phyloP scores from a whole-genome alignment of 2,888 invertebrate genomes.

The Apeira syringaria region DNA sequence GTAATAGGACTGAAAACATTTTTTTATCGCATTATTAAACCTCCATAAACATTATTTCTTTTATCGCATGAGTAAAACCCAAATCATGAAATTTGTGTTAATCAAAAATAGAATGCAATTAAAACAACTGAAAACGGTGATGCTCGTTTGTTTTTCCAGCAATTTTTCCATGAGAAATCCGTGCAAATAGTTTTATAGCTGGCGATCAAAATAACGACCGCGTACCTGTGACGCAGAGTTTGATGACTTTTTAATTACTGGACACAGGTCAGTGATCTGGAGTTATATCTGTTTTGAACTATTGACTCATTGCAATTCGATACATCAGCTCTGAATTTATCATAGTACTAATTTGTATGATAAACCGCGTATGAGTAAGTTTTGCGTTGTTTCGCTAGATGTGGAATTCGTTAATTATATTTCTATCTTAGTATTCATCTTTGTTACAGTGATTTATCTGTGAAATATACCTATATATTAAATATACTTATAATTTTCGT shows the following conservation, averaged over 20 bases:
- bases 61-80: too few species aligned
- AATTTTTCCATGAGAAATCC: conserved; percentile 34
- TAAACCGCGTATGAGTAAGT: conserved; percentile 12
- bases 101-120: too few species aligned
- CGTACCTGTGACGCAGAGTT: conserved; percentile 49
- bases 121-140: conserved; percentile 5
- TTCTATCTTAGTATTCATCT: too few species aligned
- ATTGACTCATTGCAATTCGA: conserved; percentile 22
- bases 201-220: conserved; percentile 48
- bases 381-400: conserved; percentile 1
- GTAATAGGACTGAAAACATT: too few species aligned
- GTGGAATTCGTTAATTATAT: conserved; percentile 1
- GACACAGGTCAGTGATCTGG: conserved; percentile 39
- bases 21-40: too few species aligned
- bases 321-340: conserved; percentile 14
- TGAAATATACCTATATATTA: too few species aligned
- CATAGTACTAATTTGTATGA: conserved; percentile 14
- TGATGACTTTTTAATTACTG: conserved; percentile 63
- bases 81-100: too few species aligned
- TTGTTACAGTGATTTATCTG: too few species aligned
- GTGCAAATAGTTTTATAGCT: conserved; percentile 52
- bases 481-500: too few species aligned
- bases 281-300: conserved; percentile 17
- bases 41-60: too few species aligned
- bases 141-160: conserved; percentile 35